Conservation (phyloP, 92 coral and sea anemone genomes). For the Micromussa lordhowensis region DNA sequence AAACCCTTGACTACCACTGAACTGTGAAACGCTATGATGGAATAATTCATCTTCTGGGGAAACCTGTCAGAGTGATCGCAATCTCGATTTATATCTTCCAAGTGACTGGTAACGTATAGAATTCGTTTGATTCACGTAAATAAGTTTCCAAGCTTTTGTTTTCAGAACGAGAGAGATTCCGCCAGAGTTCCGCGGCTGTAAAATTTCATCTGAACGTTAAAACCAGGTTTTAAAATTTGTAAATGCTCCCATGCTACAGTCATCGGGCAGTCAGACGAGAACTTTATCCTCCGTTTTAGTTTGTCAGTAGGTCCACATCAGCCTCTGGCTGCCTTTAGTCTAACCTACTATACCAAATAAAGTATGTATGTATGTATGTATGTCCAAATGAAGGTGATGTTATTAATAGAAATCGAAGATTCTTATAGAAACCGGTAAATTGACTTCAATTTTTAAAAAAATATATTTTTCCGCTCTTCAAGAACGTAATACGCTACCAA, state of each 20-base stretch:
- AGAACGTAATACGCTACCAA: not conserved
- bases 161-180: not conserved
- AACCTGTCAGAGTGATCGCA: not conserved
- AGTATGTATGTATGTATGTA: too few relatives aligned
- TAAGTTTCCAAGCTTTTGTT: not conserved
- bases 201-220: not conserved
- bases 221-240: not conserved
- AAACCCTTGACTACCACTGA: not conserved
- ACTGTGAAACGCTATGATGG: not conserved
- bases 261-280: not conserved
- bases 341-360: too few relatives aligned
- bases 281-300: too few relatives aligned
- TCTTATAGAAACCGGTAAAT: not conserved
- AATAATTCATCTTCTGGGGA: not conserved
- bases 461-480: not conserved
- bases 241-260: not conserved
- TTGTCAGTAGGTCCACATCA: too few relatives aligned
- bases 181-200: not conserved
- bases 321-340: too few relatives aligned
- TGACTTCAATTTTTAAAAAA: not conserved
- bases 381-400: not conserved
- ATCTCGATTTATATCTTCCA: not conserved
- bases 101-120: constrained; percentile 16
- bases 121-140: not conserved
- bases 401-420: not conserved